These are phyloP conservation scores for Deilephila porcellus DNA, from an alignment of 2,888 invertebrate genomes.

Conservation along the genomic window DNA sequence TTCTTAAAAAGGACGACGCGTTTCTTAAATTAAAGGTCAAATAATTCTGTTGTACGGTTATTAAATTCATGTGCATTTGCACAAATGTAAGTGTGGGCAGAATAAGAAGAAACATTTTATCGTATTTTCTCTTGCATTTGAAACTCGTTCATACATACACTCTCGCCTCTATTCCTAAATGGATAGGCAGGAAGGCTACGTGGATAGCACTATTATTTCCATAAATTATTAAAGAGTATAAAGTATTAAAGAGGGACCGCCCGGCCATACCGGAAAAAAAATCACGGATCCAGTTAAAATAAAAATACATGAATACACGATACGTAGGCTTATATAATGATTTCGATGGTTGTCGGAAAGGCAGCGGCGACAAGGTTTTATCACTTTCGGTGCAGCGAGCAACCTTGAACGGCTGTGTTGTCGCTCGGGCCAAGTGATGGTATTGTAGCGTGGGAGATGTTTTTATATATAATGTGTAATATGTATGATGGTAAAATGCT, in stretches of 20 bases:
- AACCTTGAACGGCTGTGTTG: conserved; percentile 66
- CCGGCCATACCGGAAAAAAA: not conserved
- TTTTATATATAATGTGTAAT: too few relatives aligned
- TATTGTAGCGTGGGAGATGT: conserved; percentile 33
- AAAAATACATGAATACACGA: not conserved
- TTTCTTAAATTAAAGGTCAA: too few relatives aligned
- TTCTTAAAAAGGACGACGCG: too few relatives aligned
- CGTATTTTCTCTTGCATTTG: not conserved
- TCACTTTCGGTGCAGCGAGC: conserved; percentile 60
- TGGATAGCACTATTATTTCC: too few relatives aligned
- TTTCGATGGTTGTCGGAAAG: conserved; percentile 22
- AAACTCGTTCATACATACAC: not conserved
- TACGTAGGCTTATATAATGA: conserved; percentile 11
- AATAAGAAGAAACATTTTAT: too few relatives aligned
- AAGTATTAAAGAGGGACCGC: not conserved
- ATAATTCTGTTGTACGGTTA: too few relatives aligned
- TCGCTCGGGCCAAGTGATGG: conserved; percentile 45
- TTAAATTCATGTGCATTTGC: too few relatives aligned
- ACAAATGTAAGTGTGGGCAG: too few relatives aligned
- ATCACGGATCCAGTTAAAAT: not conserved
- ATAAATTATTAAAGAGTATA: too few relatives aligned
- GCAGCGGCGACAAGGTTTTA: conserved; percentile 55
- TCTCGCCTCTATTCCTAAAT: not conserved
- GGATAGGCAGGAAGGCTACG: not conserved
- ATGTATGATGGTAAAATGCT: too few relatives aligned